Conservation (phyloP, 2,113 vertebrate genomes). For the Meriones unguiculatus region DNA sequence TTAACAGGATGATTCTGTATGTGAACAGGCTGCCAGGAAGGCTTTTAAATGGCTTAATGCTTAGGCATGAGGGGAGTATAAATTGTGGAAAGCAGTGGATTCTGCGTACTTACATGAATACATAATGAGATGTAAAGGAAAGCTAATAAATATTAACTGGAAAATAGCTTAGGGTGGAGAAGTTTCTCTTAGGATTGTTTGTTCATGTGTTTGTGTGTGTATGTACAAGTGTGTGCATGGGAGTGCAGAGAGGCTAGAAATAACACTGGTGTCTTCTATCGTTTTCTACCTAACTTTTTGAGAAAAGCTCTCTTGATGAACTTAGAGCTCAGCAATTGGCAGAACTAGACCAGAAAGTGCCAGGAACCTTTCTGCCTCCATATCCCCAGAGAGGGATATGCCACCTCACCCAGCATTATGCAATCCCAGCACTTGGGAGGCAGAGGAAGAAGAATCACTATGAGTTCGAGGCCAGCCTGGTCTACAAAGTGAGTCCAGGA, state of each 20-base stretch:
- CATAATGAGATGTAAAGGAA: neutral
- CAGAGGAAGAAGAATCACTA: no score
- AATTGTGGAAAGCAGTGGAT: neutral
- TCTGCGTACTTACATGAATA: neutral
- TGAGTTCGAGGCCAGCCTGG: no score
- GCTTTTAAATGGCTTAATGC: neutral
- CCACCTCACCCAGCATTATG: neutral
- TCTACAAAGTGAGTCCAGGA: no score
- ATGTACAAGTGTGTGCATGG: neutral
- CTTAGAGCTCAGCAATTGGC: neutral
- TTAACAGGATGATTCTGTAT: neutral
- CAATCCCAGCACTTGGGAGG: no score
- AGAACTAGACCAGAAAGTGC: neutral
- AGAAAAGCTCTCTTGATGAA: neutral
- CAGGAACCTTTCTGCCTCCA: neutral
- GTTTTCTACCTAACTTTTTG: neutral
- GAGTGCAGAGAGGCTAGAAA: neutral
- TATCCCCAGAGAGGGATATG: neutral
- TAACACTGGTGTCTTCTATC: neutral
- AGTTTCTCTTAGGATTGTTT: neutral
- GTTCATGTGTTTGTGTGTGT: no score
- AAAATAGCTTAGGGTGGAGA: neutral
- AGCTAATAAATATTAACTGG: neutral
- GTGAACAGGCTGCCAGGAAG: neutral
- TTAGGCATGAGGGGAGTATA: neutral